phyloP scores from a whole-genome alignment of 2,888 invertebrate species.

The Sipha maydis region DNA sequence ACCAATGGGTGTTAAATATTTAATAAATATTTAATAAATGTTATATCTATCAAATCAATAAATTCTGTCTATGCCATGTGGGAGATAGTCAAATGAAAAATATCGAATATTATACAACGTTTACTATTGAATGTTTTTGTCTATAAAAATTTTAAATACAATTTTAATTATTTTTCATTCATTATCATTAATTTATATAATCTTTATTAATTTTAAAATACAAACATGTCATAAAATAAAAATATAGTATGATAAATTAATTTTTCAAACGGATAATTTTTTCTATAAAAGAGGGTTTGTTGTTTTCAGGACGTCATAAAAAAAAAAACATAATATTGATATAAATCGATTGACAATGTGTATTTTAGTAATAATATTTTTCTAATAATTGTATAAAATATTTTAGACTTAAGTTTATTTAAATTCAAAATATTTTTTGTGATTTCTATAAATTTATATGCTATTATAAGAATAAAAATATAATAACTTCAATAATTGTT shows the following conservation, averaged over 20 bases:
- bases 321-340: not conserved
- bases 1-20: no score
- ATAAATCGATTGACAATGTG: not conserved
- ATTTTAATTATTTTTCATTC: constrained; percentile 1
- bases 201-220: not conserved
- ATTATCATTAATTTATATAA: not conserved
- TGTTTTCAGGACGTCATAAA: not conserved
- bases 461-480: no score
- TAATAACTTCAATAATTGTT: no score
- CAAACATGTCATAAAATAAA: not conserved
- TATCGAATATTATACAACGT: not conserved
- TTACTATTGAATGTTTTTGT: not conserved
- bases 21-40: no score
- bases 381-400: not conserved
- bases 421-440: no score
- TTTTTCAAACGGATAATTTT: not conserved
- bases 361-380: not conserved
- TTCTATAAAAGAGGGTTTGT: not conserved
- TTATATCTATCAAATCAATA: no score
- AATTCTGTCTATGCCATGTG: no score
- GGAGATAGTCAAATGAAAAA: no score
- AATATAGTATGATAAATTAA: not conserved
- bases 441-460: no score
- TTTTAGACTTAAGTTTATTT: no score
- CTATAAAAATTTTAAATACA: not conserved